Evolutionary conservation across 2,888 invertebrate genomes (phyloP), one percentile per base, ranked within the genome.

Genomic region (Diarsia dahlii): DNA sequence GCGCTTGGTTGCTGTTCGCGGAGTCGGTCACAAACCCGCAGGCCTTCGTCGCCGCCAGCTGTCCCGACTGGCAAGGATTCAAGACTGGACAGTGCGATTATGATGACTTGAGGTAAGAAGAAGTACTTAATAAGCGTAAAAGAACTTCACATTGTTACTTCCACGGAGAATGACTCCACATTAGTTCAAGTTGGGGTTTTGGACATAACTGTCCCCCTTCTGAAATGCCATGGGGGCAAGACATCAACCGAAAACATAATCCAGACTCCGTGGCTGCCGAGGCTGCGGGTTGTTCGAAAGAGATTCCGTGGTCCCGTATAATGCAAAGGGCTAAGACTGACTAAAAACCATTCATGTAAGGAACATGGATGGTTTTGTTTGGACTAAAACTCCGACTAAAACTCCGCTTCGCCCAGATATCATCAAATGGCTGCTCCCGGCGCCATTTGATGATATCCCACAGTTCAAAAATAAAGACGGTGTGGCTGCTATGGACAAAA

Each of bases 1-100:
- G 95, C 58, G 91, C 94, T 1, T 95, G 95, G 95, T 78, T 87
- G 20, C 84, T 93, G 54, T 96, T 88, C 89, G 86, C 91, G 0
- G 95, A 94, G 89, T 94, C 95, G 0, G 89, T 96, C 6, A 45
- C 78, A 9, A 85, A 84, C 54, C 89, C 86, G 0, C 34, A 64
- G 0, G 91, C 91, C n/a, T 95, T 96, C 90, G 90, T 91, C 0
- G 95, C 94, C 0, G 82, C 90, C 9, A 79, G 78, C 28, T 96
- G 96, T 73, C 58, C 74, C 4, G 86, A 88, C 85, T 96, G 94
- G 92, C 89, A 91, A 0, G 87, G 80, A 0, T 96, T 95, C 80
- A 90, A 90, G 81, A 85, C 84, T 18, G 90, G 89, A 0, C 45
- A 84, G 2, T 96, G 95, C 73, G 85, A 89, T 0, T 68, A 71